Conservation (phyloP, 2,797 vertebrate species). For the Tenualosa ilisha region DNA sequence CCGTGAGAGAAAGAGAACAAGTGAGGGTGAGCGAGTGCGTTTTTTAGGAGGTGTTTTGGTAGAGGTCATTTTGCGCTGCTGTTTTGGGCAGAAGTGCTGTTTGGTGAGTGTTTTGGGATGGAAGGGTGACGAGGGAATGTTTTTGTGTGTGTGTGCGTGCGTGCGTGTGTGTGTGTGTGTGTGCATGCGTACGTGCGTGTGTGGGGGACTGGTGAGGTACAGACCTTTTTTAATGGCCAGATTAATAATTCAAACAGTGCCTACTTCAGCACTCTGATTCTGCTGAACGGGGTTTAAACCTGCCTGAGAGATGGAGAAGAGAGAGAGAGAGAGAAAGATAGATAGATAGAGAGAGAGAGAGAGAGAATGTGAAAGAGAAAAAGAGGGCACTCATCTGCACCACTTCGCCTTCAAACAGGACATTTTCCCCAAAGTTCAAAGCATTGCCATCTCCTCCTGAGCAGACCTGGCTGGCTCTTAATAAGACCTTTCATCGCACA, state of each 20-base stretch:
- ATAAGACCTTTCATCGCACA: constrained; percentile 42
- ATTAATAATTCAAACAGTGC: constrained; percentile 55
- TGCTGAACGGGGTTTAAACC: constrained; percentile 49
- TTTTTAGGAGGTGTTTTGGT: neutral
- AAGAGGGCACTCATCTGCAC: neutral
- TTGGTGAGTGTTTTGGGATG: neutral
- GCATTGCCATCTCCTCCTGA: constrained; percentile 37
- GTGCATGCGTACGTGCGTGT: constrained; percentile 18
- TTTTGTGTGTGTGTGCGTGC: constrained; percentile 31
- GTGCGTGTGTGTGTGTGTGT: constrained; percentile 1
- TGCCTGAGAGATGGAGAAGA: constrained; percentile 25
- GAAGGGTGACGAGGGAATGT: constrained; percentile 16
- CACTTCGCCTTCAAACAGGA: constrained; percentile 47
- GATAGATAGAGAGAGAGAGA: neutral
- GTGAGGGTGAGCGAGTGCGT: neutral
- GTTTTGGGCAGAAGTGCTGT: constrained; percentile 6
- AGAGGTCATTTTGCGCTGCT: neutral
- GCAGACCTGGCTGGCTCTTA: constrained; percentile 38
- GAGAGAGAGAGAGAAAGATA: neutral
- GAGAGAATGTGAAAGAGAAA: neutral
- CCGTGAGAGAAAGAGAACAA: neutral
- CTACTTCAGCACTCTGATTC: constrained; percentile 46
- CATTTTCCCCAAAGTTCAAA: constrained; percentile 46
- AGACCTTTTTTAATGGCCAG: constrained; percentile 47
- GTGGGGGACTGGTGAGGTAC: constrained; percentile 32